Percentiles rank a stretch among this genome's conserved stretches.
These are phyloP conservation scores for Epistrophella euchroma DNA, from an alignment of 2,888 invertebrate species.

Conservation along the genomic window DNA sequence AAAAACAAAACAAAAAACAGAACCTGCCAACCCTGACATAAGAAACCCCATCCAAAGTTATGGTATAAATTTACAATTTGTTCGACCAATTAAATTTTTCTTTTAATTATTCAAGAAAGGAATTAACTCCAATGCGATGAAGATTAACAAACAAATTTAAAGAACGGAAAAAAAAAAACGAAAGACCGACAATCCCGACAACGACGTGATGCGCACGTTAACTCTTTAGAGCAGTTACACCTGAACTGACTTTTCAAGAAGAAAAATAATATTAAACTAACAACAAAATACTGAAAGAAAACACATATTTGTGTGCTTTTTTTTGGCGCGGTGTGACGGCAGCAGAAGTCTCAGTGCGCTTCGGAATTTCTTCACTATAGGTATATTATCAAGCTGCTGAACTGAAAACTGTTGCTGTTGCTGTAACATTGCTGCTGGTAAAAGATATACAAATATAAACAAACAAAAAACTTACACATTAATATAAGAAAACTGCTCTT, in stretches of 20 bases:
- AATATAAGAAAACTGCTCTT: constrained; percentile 32
- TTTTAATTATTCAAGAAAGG: not conserved
- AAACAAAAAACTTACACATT: constrained; percentile 29
- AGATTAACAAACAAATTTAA: not conserved
- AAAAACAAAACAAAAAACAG: too few relatives aligned
- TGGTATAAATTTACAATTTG: not conserved
- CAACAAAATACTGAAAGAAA: constrained; percentile 28
- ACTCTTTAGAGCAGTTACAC: constrained; percentile 74
- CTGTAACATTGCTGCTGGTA: constrained; percentile 25
- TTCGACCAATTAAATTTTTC: constrained; percentile 8
- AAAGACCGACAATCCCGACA: constrained; percentile 39
- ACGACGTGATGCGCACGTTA: constrained; percentile 72
- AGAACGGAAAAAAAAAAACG: not conserved
- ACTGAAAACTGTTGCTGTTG: constrained; percentile 38
- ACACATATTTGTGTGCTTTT: constrained; percentile 65
- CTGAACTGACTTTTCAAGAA: constrained; percentile 72
- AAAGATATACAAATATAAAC: constrained; percentile 57
- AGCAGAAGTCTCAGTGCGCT: constrained; percentile 46
- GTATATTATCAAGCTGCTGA: constrained; percentile 41
- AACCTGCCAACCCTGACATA: not conserved
- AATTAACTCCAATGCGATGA: not conserved
- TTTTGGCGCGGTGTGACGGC: constrained; percentile 44
- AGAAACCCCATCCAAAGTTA: not conserved
- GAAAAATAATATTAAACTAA: constrained; percentile 57
- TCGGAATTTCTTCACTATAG: constrained; percentile 62